Evolutionary conservation across 2,113 vertebrate genomes (phyloP), one percentile per base, ranked within the genome.

Genomic region (Galemys pyrenaicus): DNA sequence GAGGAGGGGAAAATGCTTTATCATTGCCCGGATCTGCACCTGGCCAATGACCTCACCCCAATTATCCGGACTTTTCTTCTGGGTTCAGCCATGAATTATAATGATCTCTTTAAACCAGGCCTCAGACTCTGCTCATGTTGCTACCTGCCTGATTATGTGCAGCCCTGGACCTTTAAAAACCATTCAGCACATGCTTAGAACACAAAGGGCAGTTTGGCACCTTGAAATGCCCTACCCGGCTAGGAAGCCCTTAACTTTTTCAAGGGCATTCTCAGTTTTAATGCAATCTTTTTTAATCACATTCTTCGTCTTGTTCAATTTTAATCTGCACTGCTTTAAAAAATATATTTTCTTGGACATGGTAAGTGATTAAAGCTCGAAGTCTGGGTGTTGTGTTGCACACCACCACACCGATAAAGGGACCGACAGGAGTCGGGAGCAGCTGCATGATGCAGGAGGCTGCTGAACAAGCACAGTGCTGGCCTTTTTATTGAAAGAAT

Each of bases 21-120:
- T 58, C 70, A 65, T 87, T 79, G 79, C 19, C 17, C 41, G 64
- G 68, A 78, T 92, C 78, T 95, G 39, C 46, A 79, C 77, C 77
- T 56, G 95, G 96, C 68, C 77, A 12, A 79, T 78, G 46, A 26
- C 5, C 24, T 35, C 6, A n/a, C 13, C 37, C 49, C 7, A 32
- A 58, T 71, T 91, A 84, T 71, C 60, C 20, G 19, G 35, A 44
- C 46, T 58, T 51, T 80, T 26, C 37, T 54, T 84, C 28, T 67
- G 51, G 65, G 15, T 64, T 75, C 65, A 90, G 37, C 32, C 87
- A n/a, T 2, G 10, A 30, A 9, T 35, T 89, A 30, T 8, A 74
- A 70, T n/a, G 41, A 6, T 30, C 26, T 65, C 64, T 44, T 67
- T 44, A 83, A 71, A 54, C n/a, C 32, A 2, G 26, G 28, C 35